These are phyloP conservation scores for Troglohyphantes excavatus DNA, from an alignment of 2,888 invertebrate species.

Conservation along the genomic window DNA sequence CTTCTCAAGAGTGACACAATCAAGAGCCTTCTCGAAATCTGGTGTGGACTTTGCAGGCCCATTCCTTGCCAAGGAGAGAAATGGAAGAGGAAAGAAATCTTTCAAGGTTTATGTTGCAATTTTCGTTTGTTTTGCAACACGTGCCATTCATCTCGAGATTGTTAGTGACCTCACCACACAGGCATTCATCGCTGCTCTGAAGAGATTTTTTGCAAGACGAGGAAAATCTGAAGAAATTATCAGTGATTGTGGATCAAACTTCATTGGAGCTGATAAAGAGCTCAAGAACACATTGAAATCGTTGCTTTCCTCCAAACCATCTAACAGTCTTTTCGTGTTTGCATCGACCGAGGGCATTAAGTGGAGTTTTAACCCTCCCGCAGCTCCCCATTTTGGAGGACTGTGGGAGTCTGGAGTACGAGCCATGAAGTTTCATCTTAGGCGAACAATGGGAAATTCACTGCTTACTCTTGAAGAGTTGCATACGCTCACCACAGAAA, in stretches of 20 bases:
- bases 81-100: not conserved
- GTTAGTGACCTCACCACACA: slow-evolving; percentile 20
- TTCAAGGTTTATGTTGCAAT: slow-evolving; percentile 30
- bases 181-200: slow-evolving; percentile 22
- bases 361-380: not conserved
- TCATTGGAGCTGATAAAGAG: slow-evolving; percentile 8
- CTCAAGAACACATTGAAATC: not conserved
- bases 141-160: slow-evolving; percentile 24
- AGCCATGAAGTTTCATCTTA: slow-evolving; percentile 3
- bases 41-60: slow-evolving; percentile 14
- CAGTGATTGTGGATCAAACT: slow-evolving; percentile 32
- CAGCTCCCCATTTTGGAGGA: not conserved
- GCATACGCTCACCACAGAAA: no score
- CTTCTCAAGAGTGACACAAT: not conserved
- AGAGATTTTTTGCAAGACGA: slow-evolving; percentile 5
- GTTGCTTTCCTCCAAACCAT: not conserved
- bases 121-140: slow-evolving; percentile 19
- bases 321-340: not conserved
- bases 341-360: not conserved
- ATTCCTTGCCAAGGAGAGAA: not conserved
- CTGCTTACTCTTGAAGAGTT: no score
- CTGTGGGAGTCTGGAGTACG: not conserved
- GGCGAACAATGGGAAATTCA: no score
- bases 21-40: not conserved
- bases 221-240: slow-evolving; percentile 5